Base-by-base conservation (phyloP, 1,140 invertebrate genomes). In the Brachionus paranguensis region DNA sequence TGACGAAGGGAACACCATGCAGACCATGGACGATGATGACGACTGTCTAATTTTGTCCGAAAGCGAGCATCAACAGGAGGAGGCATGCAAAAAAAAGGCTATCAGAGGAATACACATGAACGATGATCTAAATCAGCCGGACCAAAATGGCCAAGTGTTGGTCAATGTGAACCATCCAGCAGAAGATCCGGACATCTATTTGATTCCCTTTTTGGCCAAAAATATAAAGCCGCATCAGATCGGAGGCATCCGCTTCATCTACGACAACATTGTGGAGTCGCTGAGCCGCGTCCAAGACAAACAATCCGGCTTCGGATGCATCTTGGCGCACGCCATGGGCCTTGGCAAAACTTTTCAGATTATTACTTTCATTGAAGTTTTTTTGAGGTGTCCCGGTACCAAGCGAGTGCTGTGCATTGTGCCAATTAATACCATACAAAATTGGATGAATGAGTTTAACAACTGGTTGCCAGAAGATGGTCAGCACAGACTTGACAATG, bases 301-400 rank as follows among this genome's bases (percentile, higher is more conserved):
- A n/a, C 95, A 94, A 2, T 92, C 93, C 78, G 96, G 96, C 14
- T 97, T 98, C 90, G 97, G 97, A 20, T 98, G 97, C 88, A 98
- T 99, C 86, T 90, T 99, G 27, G 97, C 97, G 6, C 97, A 99
- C 90, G 97, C 96, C 24, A 99, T 99, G 97, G 97, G 97, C 1
- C 91, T 99, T 17, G 97, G 97, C n/a, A 99, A 99, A 91, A 99
- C 97, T 0, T 91, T 99, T 24, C 85, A 91, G 88, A 88, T 98
- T 64, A 94, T 98, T 37, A 95, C 94, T 85, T 99, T 99, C 90
- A 94, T 94, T 87, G 96, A 99, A 90, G 93, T 98, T 85, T 98
- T 99, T 90, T 91, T 99, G 85, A 91, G 95, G 74, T 93, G 95
- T 87, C 97, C 96, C 0, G 91, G 91, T n/a, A 94, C 94, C 6